Conservation (phyloP, 1,140 invertebrate species). For the Heliconius himera region DNA sequence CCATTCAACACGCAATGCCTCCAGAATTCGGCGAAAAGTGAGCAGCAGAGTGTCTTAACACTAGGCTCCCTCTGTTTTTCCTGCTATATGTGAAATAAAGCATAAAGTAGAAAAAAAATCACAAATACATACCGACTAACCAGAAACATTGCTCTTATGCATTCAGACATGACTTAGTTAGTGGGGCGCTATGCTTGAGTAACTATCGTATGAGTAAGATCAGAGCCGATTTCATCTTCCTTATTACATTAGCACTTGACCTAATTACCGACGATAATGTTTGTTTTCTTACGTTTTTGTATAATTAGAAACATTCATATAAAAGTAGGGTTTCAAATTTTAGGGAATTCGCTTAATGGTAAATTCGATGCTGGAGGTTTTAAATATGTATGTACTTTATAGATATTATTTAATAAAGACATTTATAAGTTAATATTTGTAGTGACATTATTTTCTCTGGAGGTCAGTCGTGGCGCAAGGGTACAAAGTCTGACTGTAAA, state of each 20-base stretch:
- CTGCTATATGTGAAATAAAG: too few relatives aligned
- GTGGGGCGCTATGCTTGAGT: background rate
- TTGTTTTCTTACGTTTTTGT: background rate
- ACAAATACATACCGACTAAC: background rate
- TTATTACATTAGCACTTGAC: constrained; percentile 13
- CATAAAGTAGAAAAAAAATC: background rate
- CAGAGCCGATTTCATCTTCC: constrained; percentile 4
- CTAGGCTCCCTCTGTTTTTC: too few relatives aligned
- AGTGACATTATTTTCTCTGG: too few relatives aligned
- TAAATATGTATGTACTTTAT: background rate
- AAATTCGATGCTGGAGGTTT: background rate
- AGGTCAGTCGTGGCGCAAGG: too few relatives aligned
- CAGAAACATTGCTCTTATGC: background rate
- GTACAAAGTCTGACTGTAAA: too few relatives aligned
- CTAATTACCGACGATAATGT: background rate
- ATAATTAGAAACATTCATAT: background rate
- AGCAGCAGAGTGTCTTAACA: too few relatives aligned
- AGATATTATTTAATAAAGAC: background rate
- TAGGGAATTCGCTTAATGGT: too few relatives aligned
- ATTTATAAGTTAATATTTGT: background rate
- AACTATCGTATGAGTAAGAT: background rate
- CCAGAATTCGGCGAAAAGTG: too few relatives aligned
- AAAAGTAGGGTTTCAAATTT: background rate
- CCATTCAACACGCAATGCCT: too few relatives aligned
- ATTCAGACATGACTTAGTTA: background rate